Base-by-base conservation (phyloP, 2,888 invertebrate genomes). In the Alsophila aescularia region DNA sequence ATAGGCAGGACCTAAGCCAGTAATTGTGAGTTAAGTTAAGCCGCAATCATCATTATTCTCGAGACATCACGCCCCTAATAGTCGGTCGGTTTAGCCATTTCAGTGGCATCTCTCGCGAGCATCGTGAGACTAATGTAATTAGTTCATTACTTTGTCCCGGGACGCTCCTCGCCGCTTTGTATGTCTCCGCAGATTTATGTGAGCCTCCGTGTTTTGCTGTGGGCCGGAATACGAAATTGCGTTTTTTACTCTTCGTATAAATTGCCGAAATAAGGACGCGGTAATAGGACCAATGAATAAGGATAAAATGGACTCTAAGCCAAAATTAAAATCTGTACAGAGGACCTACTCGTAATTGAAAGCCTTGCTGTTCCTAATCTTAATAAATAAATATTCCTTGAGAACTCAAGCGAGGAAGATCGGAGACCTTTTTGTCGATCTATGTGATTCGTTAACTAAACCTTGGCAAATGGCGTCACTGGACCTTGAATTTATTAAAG, bases 91-190 rank as follows among this genome's bases (percentile, higher is more conserved):
- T 79, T 75, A 81, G 72, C 77, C 75, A 73, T 81, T 83, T 83
- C 70, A 82, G 75, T 75, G 76, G 75, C 77, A 74, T 79, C 77
- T 75, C 75, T 71, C 64, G 71, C 71, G 72, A 70, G 69, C 69
- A 75, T 74, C 74, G 72, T 74, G 77, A 76, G 73, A 77, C 81
- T 88, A 89, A 90, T 89, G 87, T 88, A 85, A 89, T 90, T 89
- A 87, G 85, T 85, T 87, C 85, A 86, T 88, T 89, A 88, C 87
- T 86, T 83, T 81, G 78, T 81, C 80, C 80, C 77, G 75, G 72
- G 77, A 73, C 74, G 74, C 69, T 73, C 75, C 73, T 70, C 75
- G 67, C 72, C 77, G 73, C 77, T 80, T 79, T 77, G 81, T 76
- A 75, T 76, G 77, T 79, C 75, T 78, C 78, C 69, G 64, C 77